These are phyloP conservation scores for Orchestes rusci DNA, from an alignment of 2,888 invertebrate genomes.

Conservation along the genomic window DNA sequence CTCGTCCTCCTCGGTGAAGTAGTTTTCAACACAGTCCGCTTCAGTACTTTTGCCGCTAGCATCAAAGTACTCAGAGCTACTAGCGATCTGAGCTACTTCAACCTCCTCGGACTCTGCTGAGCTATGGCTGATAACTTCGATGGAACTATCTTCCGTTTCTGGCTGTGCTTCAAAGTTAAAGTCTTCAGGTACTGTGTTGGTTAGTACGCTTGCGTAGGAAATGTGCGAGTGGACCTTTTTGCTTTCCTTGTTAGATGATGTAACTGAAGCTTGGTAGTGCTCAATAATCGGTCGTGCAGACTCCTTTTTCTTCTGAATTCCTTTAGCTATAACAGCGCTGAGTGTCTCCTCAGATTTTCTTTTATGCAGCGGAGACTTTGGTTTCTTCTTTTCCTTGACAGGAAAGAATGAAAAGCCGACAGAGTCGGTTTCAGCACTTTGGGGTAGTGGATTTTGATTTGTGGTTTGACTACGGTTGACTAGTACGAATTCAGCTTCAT, in stretches of 20 bases:
- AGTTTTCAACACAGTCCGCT: too few species aligned
- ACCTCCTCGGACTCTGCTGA: too few species aligned
- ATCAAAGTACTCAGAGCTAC: too few species aligned
- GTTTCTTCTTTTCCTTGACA: conserved; percentile 27
- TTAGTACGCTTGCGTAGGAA: conserved; percentile 32
- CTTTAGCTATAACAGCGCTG: conserved; percentile 19
- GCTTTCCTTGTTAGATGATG: conserved; percentile 28
- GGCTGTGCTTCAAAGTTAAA: too few species aligned
- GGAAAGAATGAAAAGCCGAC: conserved; percentile 30
- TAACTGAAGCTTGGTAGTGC: conserved; percentile 24
- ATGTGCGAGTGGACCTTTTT: conserved; percentile 31
- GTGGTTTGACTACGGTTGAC: not conserved
- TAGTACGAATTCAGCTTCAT: not conserved
- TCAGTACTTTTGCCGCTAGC: too few species aligned
- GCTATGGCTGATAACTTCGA: too few species aligned
- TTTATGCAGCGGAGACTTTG: conserved; percentile 19
- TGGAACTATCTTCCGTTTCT: too few species aligned
- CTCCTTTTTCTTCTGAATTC: conserved; percentile 18
- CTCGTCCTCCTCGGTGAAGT: too few species aligned
- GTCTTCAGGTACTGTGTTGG: conserved; percentile 25
- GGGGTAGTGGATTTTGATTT: not conserved
- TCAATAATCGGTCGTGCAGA: conserved; percentile 27
- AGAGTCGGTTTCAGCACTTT: conserved; percentile 1
- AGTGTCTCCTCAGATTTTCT: conserved; percentile 22
- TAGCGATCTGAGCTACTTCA: too few species aligned